phyloP scores from a whole-genome alignment of 2,113 vertebrate species.

The Prionailurus viverrinus region DNA sequence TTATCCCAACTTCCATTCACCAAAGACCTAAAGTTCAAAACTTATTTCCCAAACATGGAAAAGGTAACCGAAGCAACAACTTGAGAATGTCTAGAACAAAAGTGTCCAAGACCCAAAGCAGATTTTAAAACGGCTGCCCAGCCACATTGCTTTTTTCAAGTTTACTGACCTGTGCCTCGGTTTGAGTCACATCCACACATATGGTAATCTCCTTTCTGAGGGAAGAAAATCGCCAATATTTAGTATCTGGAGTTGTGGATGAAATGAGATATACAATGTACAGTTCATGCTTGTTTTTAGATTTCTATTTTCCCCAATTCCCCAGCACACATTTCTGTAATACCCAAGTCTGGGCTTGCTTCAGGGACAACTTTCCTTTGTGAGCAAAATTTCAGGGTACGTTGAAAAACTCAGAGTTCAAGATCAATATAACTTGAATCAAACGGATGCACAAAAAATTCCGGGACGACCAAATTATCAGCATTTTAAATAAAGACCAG shows the following conservation, averaged over 20 bases:
- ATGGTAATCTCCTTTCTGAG: not conserved
- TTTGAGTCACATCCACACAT: not conserved
- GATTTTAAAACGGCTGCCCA: not conserved
- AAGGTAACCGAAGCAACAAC: not conserved
- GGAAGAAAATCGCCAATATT: not conserved
- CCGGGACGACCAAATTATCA: not conserved
- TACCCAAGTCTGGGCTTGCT: not conserved
- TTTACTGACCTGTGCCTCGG: no score
- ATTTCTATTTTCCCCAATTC: not conserved
- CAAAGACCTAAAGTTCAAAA: not conserved
- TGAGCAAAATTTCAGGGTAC: not conserved
- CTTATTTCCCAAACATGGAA: not conserved
- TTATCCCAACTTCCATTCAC: not conserved
- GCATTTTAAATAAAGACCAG: not conserved
- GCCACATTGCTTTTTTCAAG: not conserved
- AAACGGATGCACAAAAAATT: not conserved
- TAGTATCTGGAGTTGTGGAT: not conserved
- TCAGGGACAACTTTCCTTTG: not conserved
- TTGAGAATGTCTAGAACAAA: not conserved
- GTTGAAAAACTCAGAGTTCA: not conserved
- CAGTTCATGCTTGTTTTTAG: not conserved
- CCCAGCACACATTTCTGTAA: not conserved
- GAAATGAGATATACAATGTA: not conserved
- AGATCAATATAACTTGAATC: not conserved
- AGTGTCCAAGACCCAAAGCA: no score